Evolutionary conservation across 2,888 invertebrate species (phyloP), one percentile per base, ranked within the genome.

Genomic region (Pterostichus madidus): DNA sequence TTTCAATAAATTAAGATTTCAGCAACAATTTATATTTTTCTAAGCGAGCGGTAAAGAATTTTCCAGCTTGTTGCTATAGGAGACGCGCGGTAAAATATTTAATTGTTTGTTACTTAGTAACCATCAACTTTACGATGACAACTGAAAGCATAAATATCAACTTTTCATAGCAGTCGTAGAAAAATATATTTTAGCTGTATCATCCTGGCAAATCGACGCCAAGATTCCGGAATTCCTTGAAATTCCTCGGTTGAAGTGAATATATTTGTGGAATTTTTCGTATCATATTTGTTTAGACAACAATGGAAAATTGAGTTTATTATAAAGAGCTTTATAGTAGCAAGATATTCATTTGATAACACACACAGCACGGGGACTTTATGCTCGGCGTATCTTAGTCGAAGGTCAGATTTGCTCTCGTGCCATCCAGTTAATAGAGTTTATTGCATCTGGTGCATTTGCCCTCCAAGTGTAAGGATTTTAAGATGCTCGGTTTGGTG

Each of bases 391-490:
- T 64, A 64, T 64, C 32, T 64, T 64, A 11, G 10, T 10, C n/a
- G 75, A 75, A 75, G 75, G 75, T 75, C 64, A 59, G 39, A 64
- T 79, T 64, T 61, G 5, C 8, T 11, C 73, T 52, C 13, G 49
- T 53, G 31, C 24, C 24, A 13, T 53, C 15, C 61, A 80, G 71
- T 75, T 75, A 75, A 52, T 75, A 56, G 53, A 80, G 31, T 80
- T 80, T 80, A 80, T 80, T 80, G 64, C 71, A 39, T 68, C 53
- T 71, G 49, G 56, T 80, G 73, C 68, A 80, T 80, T 71, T 53
- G 39, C 71, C 46, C 80, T 39, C 15, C 39, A 80, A 73, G 80
- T 73, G 80, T 39, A 80, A 80, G 73, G 80, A 80, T 71, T 71
- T 80, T 73, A 68, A 80, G 73, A 61, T 71, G 13, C 8, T 46